Base-by-base conservation (phyloP, 1,140 invertebrate genomes). In the Eriosoma lanigerum region DNA sequence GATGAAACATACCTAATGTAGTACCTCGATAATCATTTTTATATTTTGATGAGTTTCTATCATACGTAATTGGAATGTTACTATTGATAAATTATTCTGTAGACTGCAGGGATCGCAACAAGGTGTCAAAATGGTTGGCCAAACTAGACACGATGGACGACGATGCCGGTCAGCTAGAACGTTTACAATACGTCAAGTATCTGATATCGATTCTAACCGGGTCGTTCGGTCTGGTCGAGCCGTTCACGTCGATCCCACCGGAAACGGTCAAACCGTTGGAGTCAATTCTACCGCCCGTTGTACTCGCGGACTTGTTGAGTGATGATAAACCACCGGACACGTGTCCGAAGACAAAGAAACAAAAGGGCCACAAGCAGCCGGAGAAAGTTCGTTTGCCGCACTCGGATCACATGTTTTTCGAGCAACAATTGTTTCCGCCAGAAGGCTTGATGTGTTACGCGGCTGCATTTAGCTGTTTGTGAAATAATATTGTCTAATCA, bases 361-460 rank as follows among this genome's bases (percentile, higher is more conserved):
- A 4, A 38, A 38, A 38, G 5, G 46, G 5, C 6, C 17, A n/a
- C 19, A 52, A 56, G 10, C 3, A 1, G 9, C 26, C 15, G 0
- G n/a, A 0, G 52, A 50, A 10, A 21, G 3, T 15, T 29, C 5
- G 26, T 12, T 38, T 48, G 46, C 13, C 52, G 9, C 19, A 2
- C 56, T 29, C 32, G 44, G n/a, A 26, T 3, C 38, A 78, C 56
- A 21, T n/a, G 10, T 78, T 78, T 29, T 78, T 24, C 44, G n/a
- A 46, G 15, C 54, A 76, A 46, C 73, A 76, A 19, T 1, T 78
- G n/a, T 78, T 48, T n/a, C 75, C 75, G 19, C 75, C 75, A 15
- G 54, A 78, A 44, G 75, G 75, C 32, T 4, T 78, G 1, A n/a
- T 62, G 10, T 78, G 75, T 15, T 78, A 78, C 24, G 75, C 75